Base-by-base conservation (phyloP, 1,140 invertebrate species). In the Neodiprion virginianus region DNA sequence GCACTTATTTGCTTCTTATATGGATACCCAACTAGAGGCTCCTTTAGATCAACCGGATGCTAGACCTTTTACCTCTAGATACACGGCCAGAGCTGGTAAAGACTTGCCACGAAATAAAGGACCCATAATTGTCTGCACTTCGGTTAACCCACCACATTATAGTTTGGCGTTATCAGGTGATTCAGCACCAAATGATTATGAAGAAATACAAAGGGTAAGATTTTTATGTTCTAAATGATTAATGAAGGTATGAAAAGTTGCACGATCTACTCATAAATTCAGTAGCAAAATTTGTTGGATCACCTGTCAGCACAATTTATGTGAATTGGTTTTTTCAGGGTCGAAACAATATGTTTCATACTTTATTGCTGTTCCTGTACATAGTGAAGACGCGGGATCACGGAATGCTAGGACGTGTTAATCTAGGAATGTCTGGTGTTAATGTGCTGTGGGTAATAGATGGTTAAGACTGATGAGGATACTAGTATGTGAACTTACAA, bases 261-360 rank as follows among this genome's bases (percentile, higher is more conserved):
- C 23, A 23, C 71, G 61, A 67, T 70, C 75, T 69, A 49, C 1
- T 14, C 69, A 70, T 72, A 61, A 75, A 76, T 75, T 28, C 74
- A 61, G 66, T 28, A 73, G 17, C 40, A 12, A 50, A 50, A 71
- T 70, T 47, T 7, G 28, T 50, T 68, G 47, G 14, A 53, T 48
- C 65, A 11, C 76, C 77, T 76, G 66, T 21, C 69, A 23, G 28
- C 12, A 73, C 50, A 75, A 72, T 77, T 72, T 14, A 74, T 65
- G 48, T 71, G 61, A 72, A 75, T 72, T 66, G 77, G 75, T 76
- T 75, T 69, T 91, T 92, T 72, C 86, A 95, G 91, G 95, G 95
- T 67, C 89, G 94, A 70, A 96, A 96, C 85, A 96, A 96, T 86
- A 87, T 96, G 72, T 95, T 96, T 79, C 93, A 96, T 79, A 93